phyloP scores from a whole-genome alignment of 2,797 vertebrate species.

The Sebastes itinus region DNA sequence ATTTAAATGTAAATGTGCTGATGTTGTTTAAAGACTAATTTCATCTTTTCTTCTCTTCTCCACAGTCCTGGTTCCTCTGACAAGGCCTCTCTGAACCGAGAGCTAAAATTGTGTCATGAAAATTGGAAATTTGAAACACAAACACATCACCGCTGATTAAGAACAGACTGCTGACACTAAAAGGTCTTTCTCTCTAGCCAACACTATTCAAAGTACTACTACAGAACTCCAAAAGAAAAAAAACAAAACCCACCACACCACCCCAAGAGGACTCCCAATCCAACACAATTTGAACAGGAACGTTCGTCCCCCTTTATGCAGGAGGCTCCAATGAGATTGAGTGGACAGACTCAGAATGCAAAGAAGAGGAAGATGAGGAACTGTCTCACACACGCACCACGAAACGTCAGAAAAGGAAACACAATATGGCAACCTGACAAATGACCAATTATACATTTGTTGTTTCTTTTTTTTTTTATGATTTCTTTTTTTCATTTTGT shows the following conservation, averaged over 20 bases:
- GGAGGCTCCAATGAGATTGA: slow-evolving; percentile 69
- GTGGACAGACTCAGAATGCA: slow-evolving; percentile 72
- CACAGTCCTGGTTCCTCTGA: slow-evolving; percentile 98
- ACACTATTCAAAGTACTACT: slow-evolving; percentile 78
- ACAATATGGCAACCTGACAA: slow-evolving; percentile 70
- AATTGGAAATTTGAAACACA: slow-evolving; percentile 76
- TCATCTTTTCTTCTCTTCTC: slow-evolving; percentile 45
- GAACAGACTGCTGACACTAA: slow-evolving; percentile 79
- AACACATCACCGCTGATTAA: slow-evolving; percentile 62
- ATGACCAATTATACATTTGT: slow-evolving; percentile 76
- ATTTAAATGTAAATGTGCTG: background rate
- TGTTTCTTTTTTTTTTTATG: slow-evolving; percentile 55
- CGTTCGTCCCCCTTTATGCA: slow-evolving; percentile 46
- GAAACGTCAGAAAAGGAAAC: slow-evolving; percentile 71
- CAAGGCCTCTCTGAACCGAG: slow-evolving; percentile 85
- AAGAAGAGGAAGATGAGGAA: slow-evolving; percentile 68
- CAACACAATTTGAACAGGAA: slow-evolving; percentile 64
- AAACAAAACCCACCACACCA: background rate
- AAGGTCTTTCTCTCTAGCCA: slow-evolving; percentile 71
- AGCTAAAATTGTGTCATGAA: slow-evolving; percentile 78
- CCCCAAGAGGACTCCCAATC: slow-evolving; percentile 60
- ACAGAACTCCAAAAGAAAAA: slow-evolving; percentile 37
- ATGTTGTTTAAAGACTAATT: slow-evolving; percentile 3
- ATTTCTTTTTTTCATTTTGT: slow-evolving; percentile 57
- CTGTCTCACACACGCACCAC: slow-evolving; percentile 61